Percentiles rank a stretch among this genome's conserved stretches.
Conservation (phyloP, 2,113 vertebrate genomes). For the Cephalopholis sonnerati region DNA sequence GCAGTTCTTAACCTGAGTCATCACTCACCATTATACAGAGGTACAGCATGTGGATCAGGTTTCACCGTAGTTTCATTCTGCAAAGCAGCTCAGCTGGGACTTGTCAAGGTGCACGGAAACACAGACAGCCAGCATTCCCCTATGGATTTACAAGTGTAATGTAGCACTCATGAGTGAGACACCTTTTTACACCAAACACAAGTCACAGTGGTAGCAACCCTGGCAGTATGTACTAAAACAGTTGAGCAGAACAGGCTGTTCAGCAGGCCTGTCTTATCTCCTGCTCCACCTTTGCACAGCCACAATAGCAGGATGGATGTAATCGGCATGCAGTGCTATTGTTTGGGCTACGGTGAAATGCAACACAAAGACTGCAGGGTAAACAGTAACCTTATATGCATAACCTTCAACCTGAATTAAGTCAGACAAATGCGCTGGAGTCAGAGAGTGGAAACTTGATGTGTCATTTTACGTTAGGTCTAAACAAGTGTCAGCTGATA, state of each 20-base stretch:
- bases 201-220: constrained; percentile 5
- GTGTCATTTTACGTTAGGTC: background rate
- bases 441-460: constrained; percentile 18
- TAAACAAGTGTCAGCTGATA: background rate
- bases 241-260: constrained; percentile 20
- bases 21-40: constrained; percentile 31
- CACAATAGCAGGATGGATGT: constrained; percentile 7
- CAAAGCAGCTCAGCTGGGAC: constrained; percentile 2
- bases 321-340: background rate
- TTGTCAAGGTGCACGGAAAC: constrained; percentile 7
- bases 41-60: constrained; percentile 48
- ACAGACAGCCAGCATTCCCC: constrained; percentile 6
- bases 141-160: constrained; percentile 34
- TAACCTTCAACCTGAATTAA: background rate
- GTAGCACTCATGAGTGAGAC: constrained; percentile 18
- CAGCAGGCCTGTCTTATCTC: constrained; percentile 52
- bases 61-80: constrained; percentile 49
- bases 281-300: constrained; percentile 54
- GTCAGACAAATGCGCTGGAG: background rate
- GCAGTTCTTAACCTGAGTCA: constrained; percentile 17
- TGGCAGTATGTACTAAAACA: constrained; percentile 18
- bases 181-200: constrained; percentile 16
- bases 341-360: background rate
- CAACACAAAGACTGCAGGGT: background rate
- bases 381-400: background rate